Conservation (phyloP, 2,888 invertebrate species). For the Podabrus alpinus region DNA sequence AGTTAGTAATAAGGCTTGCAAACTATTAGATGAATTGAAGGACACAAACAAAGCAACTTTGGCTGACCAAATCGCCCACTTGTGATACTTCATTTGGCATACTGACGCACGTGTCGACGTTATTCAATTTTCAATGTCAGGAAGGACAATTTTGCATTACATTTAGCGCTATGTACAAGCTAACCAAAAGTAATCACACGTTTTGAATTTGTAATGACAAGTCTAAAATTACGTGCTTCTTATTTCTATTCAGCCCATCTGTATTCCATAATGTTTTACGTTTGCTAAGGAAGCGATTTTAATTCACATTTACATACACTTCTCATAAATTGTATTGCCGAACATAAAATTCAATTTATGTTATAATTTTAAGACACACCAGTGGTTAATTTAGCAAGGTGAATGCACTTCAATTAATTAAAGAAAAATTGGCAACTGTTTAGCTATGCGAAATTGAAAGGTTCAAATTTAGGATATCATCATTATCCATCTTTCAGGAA, state of each 20-base stretch:
- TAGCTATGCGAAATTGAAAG: not conserved
- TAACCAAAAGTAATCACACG: not conserved
- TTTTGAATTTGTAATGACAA: not conserved
- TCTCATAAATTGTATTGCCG: not conserved
- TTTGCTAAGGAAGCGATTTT: not conserved
- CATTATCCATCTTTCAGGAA: not conserved
- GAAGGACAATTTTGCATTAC: conserved; percentile 18
- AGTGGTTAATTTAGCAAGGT: not conserved
- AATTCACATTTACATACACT: not conserved
- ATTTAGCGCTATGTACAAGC: conserved; percentile 6
- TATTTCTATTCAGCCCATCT: not conserved
- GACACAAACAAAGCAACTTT: conserved; percentile 8
- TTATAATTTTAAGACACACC: not conserved
- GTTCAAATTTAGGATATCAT: not conserved
- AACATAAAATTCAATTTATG: not conserved
- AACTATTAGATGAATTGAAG: conserved; percentile 19
- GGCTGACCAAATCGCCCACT: conserved; percentile 23
- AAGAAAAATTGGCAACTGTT: not conserved
- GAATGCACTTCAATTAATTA: not conserved
- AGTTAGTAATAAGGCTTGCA: conserved; percentile 9
- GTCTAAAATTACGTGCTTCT: not conserved
- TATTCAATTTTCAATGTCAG: conserved; percentile 22
- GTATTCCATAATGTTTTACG: not conserved
- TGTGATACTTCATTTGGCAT: conserved; percentile 19
- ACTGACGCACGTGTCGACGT: conserved; percentile 17